Conservation (phyloP, 2,888 invertebrate genomes). For the Thera britannica region DNA sequence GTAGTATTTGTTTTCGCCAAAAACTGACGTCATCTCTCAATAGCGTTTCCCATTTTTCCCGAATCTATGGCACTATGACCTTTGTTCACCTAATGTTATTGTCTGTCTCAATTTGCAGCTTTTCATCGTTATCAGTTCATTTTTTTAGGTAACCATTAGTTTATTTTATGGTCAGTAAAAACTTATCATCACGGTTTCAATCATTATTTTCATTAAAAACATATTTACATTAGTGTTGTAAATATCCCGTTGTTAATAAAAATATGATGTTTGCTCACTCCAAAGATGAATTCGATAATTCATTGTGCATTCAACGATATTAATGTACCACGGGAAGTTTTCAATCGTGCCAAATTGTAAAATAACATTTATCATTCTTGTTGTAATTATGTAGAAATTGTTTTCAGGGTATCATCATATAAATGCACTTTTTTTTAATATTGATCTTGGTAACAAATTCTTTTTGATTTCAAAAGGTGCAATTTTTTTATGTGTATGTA, state of each 20-base stretch:
- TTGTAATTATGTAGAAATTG: slow-evolving; percentile 42
- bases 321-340: slow-evolving; percentile 48
- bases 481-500: slow-evolving; percentile 4
- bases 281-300: slow-evolving; percentile 60
- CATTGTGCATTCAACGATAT: slow-evolving; percentile 48
- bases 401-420: slow-evolving; percentile 40
- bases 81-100: slow-evolving; percentile 41
- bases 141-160: slow-evolving; percentile 58
- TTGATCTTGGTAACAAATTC: slow-evolving; percentile 10
- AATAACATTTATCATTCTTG: slow-evolving; percentile 30
- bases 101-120: slow-evolving; percentile 42
- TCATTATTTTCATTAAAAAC: too few relatives aligned
- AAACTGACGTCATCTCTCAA: neutral
- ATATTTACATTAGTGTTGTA: too few relatives aligned
- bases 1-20: neutral
- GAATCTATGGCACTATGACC: neutral
- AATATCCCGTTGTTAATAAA: too few relatives aligned
- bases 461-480: slow-evolving; percentile 10
- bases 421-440: slow-evolving; percentile 34
- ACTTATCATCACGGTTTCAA: neutral
- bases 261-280: slow-evolving; percentile 52
- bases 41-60: neutral
- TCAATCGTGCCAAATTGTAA: slow-evolving; percentile 73
- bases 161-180: slow-evolving; percentile 4
- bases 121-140: slow-evolving; percentile 42